Base-by-base conservation (phyloP, 1,140 invertebrate genomes). In the Leptinotarsa undecemlineata region DNA sequence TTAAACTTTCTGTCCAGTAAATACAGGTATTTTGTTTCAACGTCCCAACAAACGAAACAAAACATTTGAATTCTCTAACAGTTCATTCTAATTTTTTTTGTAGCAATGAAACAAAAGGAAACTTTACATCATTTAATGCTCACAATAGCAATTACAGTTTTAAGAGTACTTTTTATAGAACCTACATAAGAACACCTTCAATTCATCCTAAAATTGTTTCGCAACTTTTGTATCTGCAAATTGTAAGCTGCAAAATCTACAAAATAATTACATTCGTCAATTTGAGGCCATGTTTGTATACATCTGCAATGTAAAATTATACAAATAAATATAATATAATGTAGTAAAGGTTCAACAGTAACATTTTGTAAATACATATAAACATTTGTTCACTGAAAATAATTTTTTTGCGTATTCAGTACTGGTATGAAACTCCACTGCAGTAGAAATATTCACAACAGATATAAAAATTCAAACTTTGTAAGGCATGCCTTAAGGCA, bases 81-180 rank as follows among this genome's bases (percentile, higher is more conserved):
- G 33, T 42, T 33, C 33, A 33, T 33, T 33, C 6, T 6, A 33
- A 5, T 23, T 23, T 42, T 42, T 42, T 42, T 11, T 42, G 11
- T 42, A 42, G 33, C 33, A 42, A 42, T 42, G 33, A 57, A 57
- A 57, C 51, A 57, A 57, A 15, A 17, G 15, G 51, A 57, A 57
- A 57, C n/a, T 57, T 57, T 57, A 57, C 51, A 57, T 81, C 76
- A 79, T 83, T 83, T 83, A 83, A 83, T 83, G 82, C 82, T 83
- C 82, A 83, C 82, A 83, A 78, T 81, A 83, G 82, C 81, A 79
- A 81, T 81, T 82, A 82, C 81, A 83, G 74, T 68, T 76, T 76
- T 76, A 74, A 21, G 33, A 47, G 19, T 15, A 15, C 19, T 66
- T 73, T 48, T 66, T n/a, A 66, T 64, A 66, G 60, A 47, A 64